phyloP scores from a whole-genome alignment of 2,113 vertebrate species.

The Rhea americana region DNA sequence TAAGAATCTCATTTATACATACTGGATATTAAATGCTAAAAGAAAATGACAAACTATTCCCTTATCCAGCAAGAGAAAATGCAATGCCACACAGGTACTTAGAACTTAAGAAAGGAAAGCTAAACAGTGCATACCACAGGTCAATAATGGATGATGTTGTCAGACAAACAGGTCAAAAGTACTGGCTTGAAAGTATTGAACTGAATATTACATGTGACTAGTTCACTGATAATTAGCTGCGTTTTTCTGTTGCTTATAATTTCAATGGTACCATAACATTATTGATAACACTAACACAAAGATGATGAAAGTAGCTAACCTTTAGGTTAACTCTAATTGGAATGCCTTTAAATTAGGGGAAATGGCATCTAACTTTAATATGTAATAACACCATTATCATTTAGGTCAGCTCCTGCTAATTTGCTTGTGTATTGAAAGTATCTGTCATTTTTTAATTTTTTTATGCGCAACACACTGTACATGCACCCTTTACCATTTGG shows the following conservation, averaged over 20 bases:
- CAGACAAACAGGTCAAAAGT: slow-evolving; percentile 68
- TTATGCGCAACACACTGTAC: not conserved
- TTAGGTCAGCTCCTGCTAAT: slow-evolving; percentile 65
- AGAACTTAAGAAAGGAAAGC: slow-evolving; percentile 62
- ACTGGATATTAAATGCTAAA: not conserved
- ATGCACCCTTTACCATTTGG: not conserved
- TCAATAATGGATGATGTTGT: slow-evolving; percentile 68
- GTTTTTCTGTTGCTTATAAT: slow-evolving; percentile 27
- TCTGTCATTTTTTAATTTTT: slow-evolving; percentile 41
- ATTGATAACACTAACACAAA: slow-evolving; percentile 11
- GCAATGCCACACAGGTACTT: not conserved
- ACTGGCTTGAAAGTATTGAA: slow-evolving; percentile 66
- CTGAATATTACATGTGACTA: slow-evolving; percentile 44
- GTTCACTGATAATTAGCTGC: slow-evolving; percentile 50
- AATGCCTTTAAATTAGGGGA: slow-evolving; percentile 63
- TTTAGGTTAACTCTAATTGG: slow-evolving; percentile 65
- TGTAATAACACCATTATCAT: slow-evolving; percentile 57
- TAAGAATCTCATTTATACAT: not conserved
- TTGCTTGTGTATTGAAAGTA: slow-evolving; percentile 52
- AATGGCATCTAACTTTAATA: slow-evolving; percentile 62
- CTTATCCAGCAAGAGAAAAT: not conserved
- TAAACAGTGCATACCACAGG: slow-evolving; percentile 68
- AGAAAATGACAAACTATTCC: not conserved
- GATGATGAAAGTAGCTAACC: slow-evolving; percentile 50
- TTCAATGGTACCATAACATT: slow-evolving; percentile 4